Evolutionary conservation across 2,113 vertebrate species (phyloP).

Genomic region (Chinchilla lanigera): DNA sequence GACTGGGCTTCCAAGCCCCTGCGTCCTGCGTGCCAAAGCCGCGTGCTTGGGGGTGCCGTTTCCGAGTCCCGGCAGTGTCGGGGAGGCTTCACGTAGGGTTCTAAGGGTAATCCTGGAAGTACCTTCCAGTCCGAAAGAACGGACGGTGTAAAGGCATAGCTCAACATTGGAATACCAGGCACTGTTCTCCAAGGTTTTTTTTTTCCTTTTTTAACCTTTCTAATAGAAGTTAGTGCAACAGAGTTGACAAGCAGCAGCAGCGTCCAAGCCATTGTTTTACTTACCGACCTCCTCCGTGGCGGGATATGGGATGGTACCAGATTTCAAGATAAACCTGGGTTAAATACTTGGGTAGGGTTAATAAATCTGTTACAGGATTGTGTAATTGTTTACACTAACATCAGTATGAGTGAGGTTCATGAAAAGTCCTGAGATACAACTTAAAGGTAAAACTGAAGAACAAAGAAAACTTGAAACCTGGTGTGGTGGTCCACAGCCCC

Average conservation of each 20-base stretch:
- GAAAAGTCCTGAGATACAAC: neutral
- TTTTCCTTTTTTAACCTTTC: neutral
- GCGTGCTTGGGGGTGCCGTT: neutral
- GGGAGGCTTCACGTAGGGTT: neutral
- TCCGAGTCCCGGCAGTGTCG: neutral
- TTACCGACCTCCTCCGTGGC: neutral
- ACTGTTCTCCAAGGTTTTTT: neutral
- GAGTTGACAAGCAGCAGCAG: neutral
- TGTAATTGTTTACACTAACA: neutral
- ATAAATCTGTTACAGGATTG: neutral
- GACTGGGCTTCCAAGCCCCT: neutral
- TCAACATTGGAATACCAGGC: neutral
- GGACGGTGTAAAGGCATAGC: neutral
- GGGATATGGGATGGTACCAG: neutral
- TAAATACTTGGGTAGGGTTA: conserved; percentile 7
- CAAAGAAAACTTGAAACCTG: neutral
- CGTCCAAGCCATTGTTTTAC: neutral
- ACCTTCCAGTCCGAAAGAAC: neutral
- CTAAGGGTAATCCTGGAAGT: neutral
- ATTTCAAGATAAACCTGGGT: neutral
- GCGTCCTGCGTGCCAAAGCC: neutral
- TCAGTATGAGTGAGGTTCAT: neutral
- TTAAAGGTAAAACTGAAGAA: conserved; percentile 43
- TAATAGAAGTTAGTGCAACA: neutral
- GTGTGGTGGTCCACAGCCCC: neutral